Conservation (phyloP, 2,113 vertebrate species). For the Perca fluviatilis region DNA sequence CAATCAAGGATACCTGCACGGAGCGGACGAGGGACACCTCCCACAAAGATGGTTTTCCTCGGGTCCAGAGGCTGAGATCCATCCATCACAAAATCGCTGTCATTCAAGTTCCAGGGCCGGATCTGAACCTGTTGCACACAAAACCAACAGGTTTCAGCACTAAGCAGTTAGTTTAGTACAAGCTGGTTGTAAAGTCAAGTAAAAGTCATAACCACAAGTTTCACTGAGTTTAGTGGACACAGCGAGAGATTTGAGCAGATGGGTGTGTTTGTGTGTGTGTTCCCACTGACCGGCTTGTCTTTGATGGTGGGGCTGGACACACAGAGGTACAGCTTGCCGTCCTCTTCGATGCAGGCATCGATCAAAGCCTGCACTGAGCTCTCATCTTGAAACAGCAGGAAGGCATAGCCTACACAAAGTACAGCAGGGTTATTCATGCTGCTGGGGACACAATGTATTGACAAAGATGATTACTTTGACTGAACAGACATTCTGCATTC, state of each 20-base stretch:
- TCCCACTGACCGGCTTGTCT: slow-evolving; percentile 95
- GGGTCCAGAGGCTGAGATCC: slow-evolving; percentile 99
- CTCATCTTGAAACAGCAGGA: slow-evolving; percentile 99
- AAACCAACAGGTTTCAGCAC: slow-evolving; percentile 18
- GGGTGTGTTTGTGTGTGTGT: slow-evolving; percentile 17
- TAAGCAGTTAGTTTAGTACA: not conserved
- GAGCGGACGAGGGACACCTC: slow-evolving; percentile 97
- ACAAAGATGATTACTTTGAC: slow-evolving; percentile 44
- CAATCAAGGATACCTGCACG: slow-evolving; percentile 90
- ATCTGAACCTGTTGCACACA: slow-evolving; percentile 92
- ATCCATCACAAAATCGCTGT: slow-evolving; percentile 99
- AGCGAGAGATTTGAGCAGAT: not conserved
- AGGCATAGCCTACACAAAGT: slow-evolving; percentile 91
- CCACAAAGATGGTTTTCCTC: slow-evolving; percentile 99
- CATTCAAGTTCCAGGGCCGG: slow-evolving; percentile 99
- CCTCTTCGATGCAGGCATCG: slow-evolving; percentile 98
- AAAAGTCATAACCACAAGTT: slow-evolving; percentile 1
- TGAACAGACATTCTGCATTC: slow-evolving; percentile 28
- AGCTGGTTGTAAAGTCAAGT: slow-evolving; percentile 15
- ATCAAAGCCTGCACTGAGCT: slow-evolving; percentile 99
- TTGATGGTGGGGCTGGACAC: slow-evolving; percentile 99
- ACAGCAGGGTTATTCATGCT: slow-evolving; percentile 42
- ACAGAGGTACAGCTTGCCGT: slow-evolving; percentile 97
- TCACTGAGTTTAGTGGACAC: not conserved
- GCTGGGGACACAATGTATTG: slow-evolving; percentile 9